Conservation (phyloP, 2,888 invertebrate genomes). For the Tipula confusa region DNA sequence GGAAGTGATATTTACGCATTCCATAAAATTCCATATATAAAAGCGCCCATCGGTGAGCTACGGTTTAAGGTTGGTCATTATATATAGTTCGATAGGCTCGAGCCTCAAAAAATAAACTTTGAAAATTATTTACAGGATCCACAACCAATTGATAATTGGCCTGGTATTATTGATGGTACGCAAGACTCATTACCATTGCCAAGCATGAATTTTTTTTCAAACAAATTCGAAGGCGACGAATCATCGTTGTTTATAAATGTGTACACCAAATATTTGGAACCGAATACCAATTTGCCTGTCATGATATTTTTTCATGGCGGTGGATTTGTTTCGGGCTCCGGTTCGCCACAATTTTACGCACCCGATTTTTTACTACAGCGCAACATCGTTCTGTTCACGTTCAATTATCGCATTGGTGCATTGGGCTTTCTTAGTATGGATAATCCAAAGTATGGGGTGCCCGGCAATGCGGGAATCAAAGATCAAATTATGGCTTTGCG, state of each 20-base stretch:
- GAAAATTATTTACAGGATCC: constrained; percentile 47
- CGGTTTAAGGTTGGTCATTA: neutral
- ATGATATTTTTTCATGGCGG: constrained; percentile 50
- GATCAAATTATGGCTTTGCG: constrained; percentile 42
- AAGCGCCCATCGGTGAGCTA: neutral
- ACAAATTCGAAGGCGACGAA: neutral
- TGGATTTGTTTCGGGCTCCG: constrained; percentile 44
- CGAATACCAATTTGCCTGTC: constrained; percentile 40
- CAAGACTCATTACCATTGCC: neutral
- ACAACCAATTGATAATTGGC: constrained; percentile 48
- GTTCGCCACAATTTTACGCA: constrained; percentile 43
- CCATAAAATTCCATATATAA: constrained; percentile 41
- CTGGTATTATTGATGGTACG: constrained; percentile 48
- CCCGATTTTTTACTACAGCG: neutral
- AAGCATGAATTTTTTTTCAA: neutral
- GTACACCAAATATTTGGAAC: neutral
- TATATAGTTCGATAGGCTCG: too few relatives aligned
- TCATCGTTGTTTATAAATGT: constrained; percentile 50
- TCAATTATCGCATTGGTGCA: constrained; percentile 46
- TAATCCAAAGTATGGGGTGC: constrained; percentile 44
- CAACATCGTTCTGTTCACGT: constrained; percentile 34
- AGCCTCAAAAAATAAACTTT: too few relatives aligned
- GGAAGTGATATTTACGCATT: constrained; percentile 44
- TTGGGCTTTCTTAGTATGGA: constrained; percentile 46
- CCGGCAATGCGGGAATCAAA: constrained; percentile 45